These are phyloP conservation scores for Molossus molossus DNA, from an alignment of 2,797 vertebrate genomes.

Conservation along the genomic window DNA sequence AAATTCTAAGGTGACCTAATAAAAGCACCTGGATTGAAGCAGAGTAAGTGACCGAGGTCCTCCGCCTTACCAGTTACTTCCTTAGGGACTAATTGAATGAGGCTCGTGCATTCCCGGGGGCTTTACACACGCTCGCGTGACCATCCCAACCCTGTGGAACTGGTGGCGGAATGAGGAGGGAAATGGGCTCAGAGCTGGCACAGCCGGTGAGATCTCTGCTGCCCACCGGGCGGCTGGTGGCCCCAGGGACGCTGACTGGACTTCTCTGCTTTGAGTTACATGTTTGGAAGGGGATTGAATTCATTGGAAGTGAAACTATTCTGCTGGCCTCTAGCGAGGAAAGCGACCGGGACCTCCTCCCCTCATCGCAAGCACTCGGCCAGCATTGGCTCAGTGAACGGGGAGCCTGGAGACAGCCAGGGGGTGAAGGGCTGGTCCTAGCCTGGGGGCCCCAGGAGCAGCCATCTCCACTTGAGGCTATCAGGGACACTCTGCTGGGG, in stretches of 20 bases:
- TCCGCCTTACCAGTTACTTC: constrained; percentile 32
- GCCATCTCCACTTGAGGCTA: constrained; percentile 50
- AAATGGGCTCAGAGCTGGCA: not conserved
- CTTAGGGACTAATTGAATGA: constrained; percentile 48
- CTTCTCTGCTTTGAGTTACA: not conserved
- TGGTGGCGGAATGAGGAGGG: not conserved
- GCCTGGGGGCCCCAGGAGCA: not conserved
- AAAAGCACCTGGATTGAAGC: not conserved
- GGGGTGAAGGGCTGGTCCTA: not conserved
- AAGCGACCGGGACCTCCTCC: not conserved
- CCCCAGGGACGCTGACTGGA: not conserved
- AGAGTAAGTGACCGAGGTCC: not conserved
- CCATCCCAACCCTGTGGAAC: not conserved
- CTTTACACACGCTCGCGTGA: not conserved
- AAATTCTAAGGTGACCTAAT: not conserved
- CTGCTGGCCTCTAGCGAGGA: not conserved
- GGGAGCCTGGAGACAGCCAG: not conserved
- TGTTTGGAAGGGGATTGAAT: not conserved
- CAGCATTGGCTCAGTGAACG: not conserved
- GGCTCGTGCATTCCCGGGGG: not conserved
- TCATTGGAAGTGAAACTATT: not conserved
- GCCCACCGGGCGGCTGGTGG: not conserved
- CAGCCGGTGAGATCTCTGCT: not conserved
- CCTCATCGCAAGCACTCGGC: not conserved
- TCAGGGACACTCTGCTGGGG: constrained; percentile 50